Conservation (phyloP, 2,797 vertebrate species). For the Micropoecilia bifurca region DNA sequence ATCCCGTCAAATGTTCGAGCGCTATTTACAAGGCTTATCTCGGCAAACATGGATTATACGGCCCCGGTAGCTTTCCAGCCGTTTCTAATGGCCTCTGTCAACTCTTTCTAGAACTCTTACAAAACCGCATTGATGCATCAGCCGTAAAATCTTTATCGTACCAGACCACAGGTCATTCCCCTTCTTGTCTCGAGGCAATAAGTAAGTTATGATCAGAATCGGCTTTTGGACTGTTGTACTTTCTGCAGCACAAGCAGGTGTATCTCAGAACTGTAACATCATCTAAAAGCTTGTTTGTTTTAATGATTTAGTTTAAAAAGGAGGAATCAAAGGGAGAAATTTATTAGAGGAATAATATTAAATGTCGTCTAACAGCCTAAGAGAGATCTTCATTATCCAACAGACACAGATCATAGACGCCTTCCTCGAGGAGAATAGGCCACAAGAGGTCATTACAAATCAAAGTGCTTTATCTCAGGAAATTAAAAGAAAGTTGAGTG, state of each 20-base stretch:
- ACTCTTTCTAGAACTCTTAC: slow-evolving; percentile 63
- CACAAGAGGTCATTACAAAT: not conserved
- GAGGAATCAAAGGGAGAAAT: not conserved
- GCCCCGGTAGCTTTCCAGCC: slow-evolving; percentile 69
- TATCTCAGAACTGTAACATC: not conserved
- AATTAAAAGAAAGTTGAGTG: not conserved
- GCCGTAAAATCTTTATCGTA: slow-evolving; percentile 58
- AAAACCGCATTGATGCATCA: slow-evolving; percentile 57
- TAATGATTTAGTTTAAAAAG: not conserved
- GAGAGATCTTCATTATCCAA: not conserved
- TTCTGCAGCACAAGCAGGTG: slow-evolving; percentile 29
- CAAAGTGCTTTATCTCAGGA: not conserved
- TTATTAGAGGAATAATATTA: not conserved
- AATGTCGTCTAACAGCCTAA: not conserved
- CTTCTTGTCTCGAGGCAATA: slow-evolving; percentile 34
- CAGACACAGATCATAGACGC: not conserved
- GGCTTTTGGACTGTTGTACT: slow-evolving; percentile 53
- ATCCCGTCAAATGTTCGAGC: slow-evolving; percentile 83
- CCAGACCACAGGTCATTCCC: slow-evolving; percentile 34
- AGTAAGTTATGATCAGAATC: slow-evolving; percentile 43
- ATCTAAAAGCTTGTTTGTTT: not conserved
- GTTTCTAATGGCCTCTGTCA: slow-evolving; percentile 65
- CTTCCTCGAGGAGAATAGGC: not conserved
- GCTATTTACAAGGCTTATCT: slow-evolving; percentile 85
- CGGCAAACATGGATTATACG: slow-evolving; percentile 81